A percentile compares a stretch with the other conserved stretches of the same genome.
Evolutionary conservation across 2,888 invertebrate species (phyloP).

Genomic region (Malacosoma neustria): DNA sequence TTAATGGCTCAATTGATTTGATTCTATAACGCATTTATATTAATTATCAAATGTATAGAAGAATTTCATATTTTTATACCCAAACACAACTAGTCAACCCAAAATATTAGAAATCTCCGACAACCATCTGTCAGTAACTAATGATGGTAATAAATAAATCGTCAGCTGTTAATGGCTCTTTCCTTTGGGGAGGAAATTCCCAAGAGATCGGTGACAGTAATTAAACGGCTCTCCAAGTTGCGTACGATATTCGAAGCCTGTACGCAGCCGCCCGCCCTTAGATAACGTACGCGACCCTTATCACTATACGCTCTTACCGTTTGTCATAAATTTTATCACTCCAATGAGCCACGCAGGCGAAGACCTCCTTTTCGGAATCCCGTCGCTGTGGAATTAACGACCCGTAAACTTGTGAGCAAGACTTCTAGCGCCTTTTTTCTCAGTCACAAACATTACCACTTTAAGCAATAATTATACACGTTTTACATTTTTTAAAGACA

Average conservation of each 20-base stretch:
- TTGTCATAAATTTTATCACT: slow-evolving; percentile 70
- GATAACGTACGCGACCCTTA: slow-evolving; percentile 61
- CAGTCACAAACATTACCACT: slow-evolving; percentile 63
- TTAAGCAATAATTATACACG: slow-evolving; percentile 26
- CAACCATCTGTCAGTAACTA: no score
- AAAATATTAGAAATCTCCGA: no score
- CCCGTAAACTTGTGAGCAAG: slow-evolving; percentile 58
- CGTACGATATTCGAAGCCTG: slow-evolving; percentile 24
- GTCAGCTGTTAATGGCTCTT: slow-evolving; percentile 29
- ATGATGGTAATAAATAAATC: slow-evolving; percentile 23
- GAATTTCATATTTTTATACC: no score
- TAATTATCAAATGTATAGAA: no score
- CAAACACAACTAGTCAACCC: no score
- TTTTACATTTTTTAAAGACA: slow-evolving; percentile 17
- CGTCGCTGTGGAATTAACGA: slow-evolving; percentile 57
- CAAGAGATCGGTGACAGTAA: slow-evolving; percentile 24
- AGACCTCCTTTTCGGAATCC: slow-evolving; percentile 47
- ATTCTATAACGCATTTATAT: no score
- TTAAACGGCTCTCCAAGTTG: slow-evolving; percentile 30
- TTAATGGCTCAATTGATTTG: no score
- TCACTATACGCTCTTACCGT: slow-evolving; percentile 66
- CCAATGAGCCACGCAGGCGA: slow-evolving; percentile 56
- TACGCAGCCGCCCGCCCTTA: slow-evolving; percentile 27
- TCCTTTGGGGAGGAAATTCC: slow-evolving; percentile 17
- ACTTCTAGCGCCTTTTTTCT: slow-evolving; percentile 46